Evolutionary conservation across 2,888 invertebrate genomes (phyloP).

Genomic region (Drosophila tanythrix): DNA sequence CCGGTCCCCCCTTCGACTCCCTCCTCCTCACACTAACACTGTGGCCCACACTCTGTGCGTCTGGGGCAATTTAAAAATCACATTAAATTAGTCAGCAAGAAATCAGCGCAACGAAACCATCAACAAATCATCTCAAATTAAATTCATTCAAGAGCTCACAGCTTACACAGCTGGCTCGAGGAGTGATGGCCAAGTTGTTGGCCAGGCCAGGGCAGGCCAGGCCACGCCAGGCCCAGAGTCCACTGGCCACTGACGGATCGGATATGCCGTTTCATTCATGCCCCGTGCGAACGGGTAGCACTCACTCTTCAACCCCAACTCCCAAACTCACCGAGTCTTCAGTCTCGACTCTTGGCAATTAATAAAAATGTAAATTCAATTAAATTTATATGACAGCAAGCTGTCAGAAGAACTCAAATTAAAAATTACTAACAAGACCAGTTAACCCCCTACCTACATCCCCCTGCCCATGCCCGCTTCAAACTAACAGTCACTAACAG

Average conservation of each 20-base stretch:
- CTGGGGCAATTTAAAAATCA: slow-evolving; percentile 79
- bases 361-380: slow-evolving; percentile 84
- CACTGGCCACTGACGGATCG: background rate
- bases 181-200: slow-evolving; percentile 13
- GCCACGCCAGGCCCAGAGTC: slow-evolving; percentile 9
- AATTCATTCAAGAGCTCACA: slow-evolving; percentile 73
- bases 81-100: slow-evolving; percentile 82
- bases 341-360: slow-evolving; percentile 69
- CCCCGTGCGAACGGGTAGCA: slow-evolving; percentile 55
- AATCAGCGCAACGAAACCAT: slow-evolving; percentile 81
- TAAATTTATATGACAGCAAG: slow-evolving; percentile 84
- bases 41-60: slow-evolving; percentile 63
- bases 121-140: slow-evolving; percentile 81
- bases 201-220: slow-evolving; percentile 10
- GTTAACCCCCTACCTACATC: slow-evolving; percentile 26
- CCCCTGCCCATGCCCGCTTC: background rate
- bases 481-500: slow-evolving; percentile 2
- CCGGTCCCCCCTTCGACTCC: background rate
- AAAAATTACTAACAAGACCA: slow-evolving; percentile 82
- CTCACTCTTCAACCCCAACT: slow-evolving; percentile 18
- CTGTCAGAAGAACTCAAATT: slow-evolving; percentile 84
- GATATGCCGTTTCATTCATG: slow-evolving; percentile 60
- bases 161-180: slow-evolving; percentile 5
- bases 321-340: slow-evolving; percentile 10
- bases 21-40: background rate